Evolutionary conservation across 1,140 invertebrate species (phyloP).

Genomic region (Galleria mellonella): DNA sequence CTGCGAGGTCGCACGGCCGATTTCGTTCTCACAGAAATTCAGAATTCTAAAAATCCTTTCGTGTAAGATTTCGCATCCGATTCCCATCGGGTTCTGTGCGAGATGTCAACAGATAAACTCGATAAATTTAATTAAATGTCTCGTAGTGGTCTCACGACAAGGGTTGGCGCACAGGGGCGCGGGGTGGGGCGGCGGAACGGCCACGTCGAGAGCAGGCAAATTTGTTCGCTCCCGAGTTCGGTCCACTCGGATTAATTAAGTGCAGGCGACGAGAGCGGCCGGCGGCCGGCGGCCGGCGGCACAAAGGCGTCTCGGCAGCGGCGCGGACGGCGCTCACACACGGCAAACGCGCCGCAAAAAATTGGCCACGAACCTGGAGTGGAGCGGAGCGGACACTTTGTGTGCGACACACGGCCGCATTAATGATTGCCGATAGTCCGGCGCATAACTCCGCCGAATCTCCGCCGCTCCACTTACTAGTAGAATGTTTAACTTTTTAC

Average conservation of each 20-base stretch:
- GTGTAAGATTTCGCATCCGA: conserved; percentile 34
- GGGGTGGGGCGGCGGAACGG: neutral
- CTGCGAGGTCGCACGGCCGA: neutral
- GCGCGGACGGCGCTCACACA: too few relatives aligned
- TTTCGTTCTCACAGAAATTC: conserved; percentile 41
- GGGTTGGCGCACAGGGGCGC: neutral
- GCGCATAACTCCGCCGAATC: too few relatives aligned
- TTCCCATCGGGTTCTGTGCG: conserved; percentile 38
- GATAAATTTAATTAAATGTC: conserved; percentile 67
- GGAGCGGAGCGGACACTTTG: too few relatives aligned
- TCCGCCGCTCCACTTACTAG: too few relatives aligned
- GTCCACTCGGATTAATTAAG: conserved; percentile 31
- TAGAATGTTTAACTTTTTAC: too few relatives aligned
- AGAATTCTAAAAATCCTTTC: conserved; percentile 45
- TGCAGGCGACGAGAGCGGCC: conserved; percentile 8
- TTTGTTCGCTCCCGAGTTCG: conserved; percentile 30
- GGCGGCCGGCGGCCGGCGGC: neutral
- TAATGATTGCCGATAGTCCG: too few relatives aligned
- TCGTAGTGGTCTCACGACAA: conserved; percentile 11
- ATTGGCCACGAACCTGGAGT: neutral
- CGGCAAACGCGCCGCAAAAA: conserved; percentile 8
- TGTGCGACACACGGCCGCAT: too few relatives aligned
- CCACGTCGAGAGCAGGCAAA: conserved; percentile 27
- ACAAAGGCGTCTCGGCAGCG: conserved; percentile 12
- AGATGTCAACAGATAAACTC: conserved; percentile 52